Evolutionary conservation across 30 jellyfish, hydroid and myxozoan genomes (phyloP).

Genomic region (Phacellophora camtschatica): DNA sequence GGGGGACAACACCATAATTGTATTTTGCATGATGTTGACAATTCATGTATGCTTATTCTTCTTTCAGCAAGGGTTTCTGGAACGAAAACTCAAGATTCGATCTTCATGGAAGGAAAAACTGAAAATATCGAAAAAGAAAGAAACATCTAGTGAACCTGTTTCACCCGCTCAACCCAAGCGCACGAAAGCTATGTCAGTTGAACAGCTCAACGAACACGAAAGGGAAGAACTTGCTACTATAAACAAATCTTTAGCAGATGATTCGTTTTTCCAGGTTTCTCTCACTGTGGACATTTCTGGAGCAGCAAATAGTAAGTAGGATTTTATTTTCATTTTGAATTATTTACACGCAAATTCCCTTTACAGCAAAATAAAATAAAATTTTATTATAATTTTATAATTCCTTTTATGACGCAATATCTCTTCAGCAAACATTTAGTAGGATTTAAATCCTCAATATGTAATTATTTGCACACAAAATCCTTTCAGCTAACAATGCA

Average conservation of each 20-base stretch:
- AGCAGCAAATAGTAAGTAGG: no score
- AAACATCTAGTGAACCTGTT: constrained; percentile 40
- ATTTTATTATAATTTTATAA: no score
- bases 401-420: no score
- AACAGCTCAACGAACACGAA: neutral
- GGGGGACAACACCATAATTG: no score
- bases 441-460: no score
- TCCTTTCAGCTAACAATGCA: no score
- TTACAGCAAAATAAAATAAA: no score
- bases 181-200: neutral
- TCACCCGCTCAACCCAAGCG: constrained; percentile 21
- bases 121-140: constrained; percentile 26
- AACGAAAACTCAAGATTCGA: constrained; percentile 29
- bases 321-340: no score
- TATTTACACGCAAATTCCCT: no score
- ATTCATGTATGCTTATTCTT: neutral
- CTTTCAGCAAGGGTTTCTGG: constrained; percentile 41
- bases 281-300: constrained; percentile 26
- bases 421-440: no score
- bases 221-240: constrained; percentile 44
- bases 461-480: no score
- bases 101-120: constrained; percentile 39
- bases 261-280: constrained; percentile 55
- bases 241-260: constrained; percentile 50
- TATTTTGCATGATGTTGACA: neutral